phyloP scores from a whole-genome alignment of 2,888 invertebrate species.

The Kuschelorhynchus macadamiae region DNA sequence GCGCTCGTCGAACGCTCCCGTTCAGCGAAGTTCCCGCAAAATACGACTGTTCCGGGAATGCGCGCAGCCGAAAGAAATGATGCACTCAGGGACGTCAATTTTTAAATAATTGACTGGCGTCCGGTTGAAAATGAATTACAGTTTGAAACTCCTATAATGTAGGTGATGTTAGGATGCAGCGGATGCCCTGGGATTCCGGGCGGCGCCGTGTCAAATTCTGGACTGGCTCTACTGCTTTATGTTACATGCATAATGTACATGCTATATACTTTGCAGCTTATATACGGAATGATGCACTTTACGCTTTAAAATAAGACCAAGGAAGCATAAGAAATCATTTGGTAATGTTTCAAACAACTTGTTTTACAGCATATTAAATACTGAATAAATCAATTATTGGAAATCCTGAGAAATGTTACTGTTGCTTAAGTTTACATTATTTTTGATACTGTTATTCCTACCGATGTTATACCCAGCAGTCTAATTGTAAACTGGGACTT shows the following conservation, averaged over 20 bases:
- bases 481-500: no score
- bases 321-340: neutral
- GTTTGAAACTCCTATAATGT: conserved; percentile 59
- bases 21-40: conserved; percentile 60
- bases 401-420: no score
- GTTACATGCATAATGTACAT: conserved; percentile 59
- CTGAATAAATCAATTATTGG: no score
- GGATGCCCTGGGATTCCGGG: conserved; percentile 45
- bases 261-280: conserved; percentile 46
- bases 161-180: conserved; percentile 64
- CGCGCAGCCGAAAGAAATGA: conserved; percentile 65
- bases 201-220: conserved; percentile 62
- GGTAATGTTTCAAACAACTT: no score
- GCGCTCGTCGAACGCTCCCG: conserved; percentile 27
- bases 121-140: conserved; percentile 72
- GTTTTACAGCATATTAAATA: no score
- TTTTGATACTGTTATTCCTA: no score
- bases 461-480: no score
- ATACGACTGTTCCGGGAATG: conserved; percentile 69
- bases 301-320: conserved; percentile 1
- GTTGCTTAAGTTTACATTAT: no score
- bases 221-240: conserved; percentile 59
- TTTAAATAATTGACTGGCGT: conserved; percentile 72
- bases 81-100: conserved; percentile 70
- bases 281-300: conserved; percentile 7